Conservation (phyloP, 2,113 vertebrate species). For the Eonycteris spelaea region DNA sequence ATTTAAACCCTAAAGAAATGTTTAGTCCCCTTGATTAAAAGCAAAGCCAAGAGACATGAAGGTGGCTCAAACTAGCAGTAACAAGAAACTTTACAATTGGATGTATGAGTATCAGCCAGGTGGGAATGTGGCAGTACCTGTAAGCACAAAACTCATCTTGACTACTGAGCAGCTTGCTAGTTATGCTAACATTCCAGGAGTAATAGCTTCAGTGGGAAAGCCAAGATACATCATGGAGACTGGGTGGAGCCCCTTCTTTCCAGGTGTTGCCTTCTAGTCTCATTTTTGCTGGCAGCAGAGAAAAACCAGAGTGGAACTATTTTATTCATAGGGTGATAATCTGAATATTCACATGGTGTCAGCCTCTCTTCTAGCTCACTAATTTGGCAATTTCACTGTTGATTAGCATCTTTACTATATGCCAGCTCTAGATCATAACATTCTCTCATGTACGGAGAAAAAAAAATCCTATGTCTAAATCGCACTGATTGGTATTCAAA, state of each 20-base stretch:
- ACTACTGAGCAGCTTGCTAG: not conserved
- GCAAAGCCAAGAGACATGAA: conserved; percentile 59
- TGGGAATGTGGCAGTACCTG: conserved; percentile 40
- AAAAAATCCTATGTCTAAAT: not conserved
- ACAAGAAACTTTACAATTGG: conserved; percentile 57
- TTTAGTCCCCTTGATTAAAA: conserved; percentile 63
- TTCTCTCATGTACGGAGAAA: not conserved
- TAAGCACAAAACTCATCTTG: not conserved
- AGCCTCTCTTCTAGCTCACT: not conserved
- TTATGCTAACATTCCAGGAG: conserved; percentile 55
- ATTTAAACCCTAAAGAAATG: conserved; percentile 64
- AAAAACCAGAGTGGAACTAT: not conserved
- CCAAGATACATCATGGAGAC: not conserved
- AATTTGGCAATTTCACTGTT: not conserved
- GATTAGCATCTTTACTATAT: not conserved
- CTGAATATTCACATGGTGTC: not conserved
- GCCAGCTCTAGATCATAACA: not conserved
- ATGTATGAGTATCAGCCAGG: conserved; percentile 40
- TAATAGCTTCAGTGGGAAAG: conserved; percentile 42
- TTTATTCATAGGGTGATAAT: not conserved
- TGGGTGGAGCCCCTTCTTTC: not conserved
- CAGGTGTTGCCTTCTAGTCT: conserved; percentile 48
- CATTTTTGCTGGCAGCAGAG: not conserved
- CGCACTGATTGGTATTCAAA: not conserved
- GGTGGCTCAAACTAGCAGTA: conserved; percentile 58